These are phyloP conservation scores for Drosophila affinis DNA, from an alignment of 2,888 invertebrate genomes.

Conservation along the genomic window DNA sequence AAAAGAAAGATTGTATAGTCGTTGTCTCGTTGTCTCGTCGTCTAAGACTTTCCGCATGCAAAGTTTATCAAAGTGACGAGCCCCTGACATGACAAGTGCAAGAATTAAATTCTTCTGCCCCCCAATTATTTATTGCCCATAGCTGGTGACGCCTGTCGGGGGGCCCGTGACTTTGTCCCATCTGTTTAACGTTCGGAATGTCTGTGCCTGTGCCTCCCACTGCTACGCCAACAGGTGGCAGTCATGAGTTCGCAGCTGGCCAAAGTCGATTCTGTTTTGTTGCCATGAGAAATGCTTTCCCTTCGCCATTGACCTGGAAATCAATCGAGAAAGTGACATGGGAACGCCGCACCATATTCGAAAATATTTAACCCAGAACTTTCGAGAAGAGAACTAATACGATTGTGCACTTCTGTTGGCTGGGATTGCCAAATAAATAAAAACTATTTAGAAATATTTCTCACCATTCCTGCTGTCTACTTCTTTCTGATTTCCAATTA, in stretches of 20 bases:
- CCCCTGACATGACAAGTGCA: conserved; percentile 16
- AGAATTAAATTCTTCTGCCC: conserved; percentile 1
- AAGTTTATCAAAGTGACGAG: conserved; percentile 13
- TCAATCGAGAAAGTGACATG: background rate
- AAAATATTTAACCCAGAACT: conserved; percentile 1
- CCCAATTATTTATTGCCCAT: conserved; percentile 11
- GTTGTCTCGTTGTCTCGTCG: background rate
- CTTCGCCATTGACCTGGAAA: background rate
- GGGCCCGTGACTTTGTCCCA: background rate
- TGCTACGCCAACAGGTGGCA: conserved; percentile 16
- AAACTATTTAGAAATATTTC: background rate
- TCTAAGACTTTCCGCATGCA: conserved; percentile 29
- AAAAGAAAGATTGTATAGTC: conserved; percentile 7
- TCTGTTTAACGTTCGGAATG: background rate
- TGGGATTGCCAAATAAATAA: background rate
- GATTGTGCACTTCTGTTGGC: background rate
- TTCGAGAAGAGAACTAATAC: background rate
- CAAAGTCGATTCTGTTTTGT: background rate
- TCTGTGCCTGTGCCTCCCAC: background rate
- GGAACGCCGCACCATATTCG: background rate
- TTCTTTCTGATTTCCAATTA: background rate
- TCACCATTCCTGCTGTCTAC: conserved; percentile 7
- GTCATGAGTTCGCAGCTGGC: background rate
- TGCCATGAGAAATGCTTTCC: background rate
- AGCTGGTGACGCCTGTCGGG: background rate